Conservation (phyloP, 2,797 vertebrate genomes). For the Megaceryle alcyon region DNA sequence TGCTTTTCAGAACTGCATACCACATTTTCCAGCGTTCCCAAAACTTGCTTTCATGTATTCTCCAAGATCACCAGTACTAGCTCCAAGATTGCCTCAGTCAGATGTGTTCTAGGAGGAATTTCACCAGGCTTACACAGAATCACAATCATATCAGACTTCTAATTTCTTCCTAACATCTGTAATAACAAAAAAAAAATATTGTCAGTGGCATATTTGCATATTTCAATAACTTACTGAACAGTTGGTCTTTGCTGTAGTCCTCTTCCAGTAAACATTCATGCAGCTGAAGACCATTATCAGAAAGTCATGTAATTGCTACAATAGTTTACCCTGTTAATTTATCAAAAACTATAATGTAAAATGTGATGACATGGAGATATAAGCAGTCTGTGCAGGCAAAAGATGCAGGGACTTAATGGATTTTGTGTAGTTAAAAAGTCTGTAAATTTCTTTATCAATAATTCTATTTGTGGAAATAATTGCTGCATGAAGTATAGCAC, state of each 20-base stretch:
- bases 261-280: not conserved
- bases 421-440: not conserved
- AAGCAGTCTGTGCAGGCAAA: not conserved
- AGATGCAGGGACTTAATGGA: not conserved
- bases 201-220: not conserved
- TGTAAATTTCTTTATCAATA: not conserved
- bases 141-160: not conserved
- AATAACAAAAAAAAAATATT: not conserved
- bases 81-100: not conserved
- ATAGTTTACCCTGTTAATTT: not conserved
- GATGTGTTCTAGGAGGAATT: not conserved
- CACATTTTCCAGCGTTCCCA: not conserved
- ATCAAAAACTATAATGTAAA: not conserved
- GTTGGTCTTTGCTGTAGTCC: not conserved
- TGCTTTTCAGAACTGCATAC: not conserved
- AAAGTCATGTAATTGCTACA: not conserved
- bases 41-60: not conserved
- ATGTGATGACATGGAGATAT: not conserved
- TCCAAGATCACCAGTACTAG: not conserved
- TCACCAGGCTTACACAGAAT: not conserved
- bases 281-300: not conserved
- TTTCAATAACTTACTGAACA: not conserved
- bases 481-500: not conserved
- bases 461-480: not conserved
- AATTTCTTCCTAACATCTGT: not conserved